A percentile compares a stretch with the other conserved stretches of the same genome.
Evolutionary conservation across 2,113 vertebrate species (phyloP).

Genomic region (Gasterosteus aculeatus): DNA sequence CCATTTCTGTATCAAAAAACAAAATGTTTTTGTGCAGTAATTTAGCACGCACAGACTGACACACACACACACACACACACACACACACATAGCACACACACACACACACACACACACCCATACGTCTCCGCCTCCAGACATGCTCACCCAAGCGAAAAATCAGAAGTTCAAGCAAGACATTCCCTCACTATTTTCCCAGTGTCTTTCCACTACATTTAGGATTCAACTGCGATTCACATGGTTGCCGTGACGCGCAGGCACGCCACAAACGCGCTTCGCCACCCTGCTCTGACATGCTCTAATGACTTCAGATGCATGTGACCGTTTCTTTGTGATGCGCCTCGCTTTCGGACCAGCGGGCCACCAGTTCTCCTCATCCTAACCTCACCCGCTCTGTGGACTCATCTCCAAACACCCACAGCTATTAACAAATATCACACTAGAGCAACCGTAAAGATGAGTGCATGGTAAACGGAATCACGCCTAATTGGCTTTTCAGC

Average conservation of each 20-base stretch:
- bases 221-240: slow-evolving; percentile 36
- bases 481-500: background rate
- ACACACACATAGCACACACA: slow-evolving; percentile 30
- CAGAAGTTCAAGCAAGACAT: slow-evolving; percentile 75
- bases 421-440: background rate
- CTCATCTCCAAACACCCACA: background rate
- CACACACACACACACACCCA: slow-evolving; percentile 25
- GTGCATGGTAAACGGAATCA: slow-evolving; percentile 13
- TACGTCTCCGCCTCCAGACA: slow-evolving; percentile 55
- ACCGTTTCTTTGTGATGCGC: slow-evolving; percentile 33
- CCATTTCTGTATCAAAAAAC: slow-evolving; percentile 50
- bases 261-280: slow-evolving; percentile 29
- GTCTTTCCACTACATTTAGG: slow-evolving; percentile 67
- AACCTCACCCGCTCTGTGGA: slow-evolving; percentile 8
- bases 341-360: slow-evolving; percentile 11
- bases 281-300: slow-evolving; percentile 32
- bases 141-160: slow-evolving; percentile 77
- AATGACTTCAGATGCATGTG: slow-evolving; percentile 49
- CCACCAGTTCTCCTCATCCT: background rate
- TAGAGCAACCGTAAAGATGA: background rate
- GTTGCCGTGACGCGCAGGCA: slow-evolving; percentile 57
- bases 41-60: slow-evolving; percentile 30
- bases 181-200: slow-evolving; percentile 57
- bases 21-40: slow-evolving; percentile 42
- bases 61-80: slow-evolving; percentile 23